Base-by-base conservation (phyloP, 2,113 vertebrate genomes). In the Pogonocichla stellata region DNA sequence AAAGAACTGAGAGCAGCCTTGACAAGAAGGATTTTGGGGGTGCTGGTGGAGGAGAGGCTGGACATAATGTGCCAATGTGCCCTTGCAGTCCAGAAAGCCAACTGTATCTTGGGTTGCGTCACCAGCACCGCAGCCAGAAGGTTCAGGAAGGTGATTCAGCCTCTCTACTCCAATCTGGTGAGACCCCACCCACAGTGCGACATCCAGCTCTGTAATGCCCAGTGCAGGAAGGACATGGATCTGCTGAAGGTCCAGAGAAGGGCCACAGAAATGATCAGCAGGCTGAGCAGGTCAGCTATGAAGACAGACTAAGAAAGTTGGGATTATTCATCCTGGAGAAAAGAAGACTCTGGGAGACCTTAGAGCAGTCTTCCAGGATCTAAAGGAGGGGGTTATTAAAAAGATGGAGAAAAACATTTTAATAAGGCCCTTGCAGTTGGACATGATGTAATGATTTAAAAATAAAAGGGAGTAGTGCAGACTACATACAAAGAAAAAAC, bases 91-190 rank as follows among this genome's bases (percentile, higher is more conserved):
- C 72, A 77, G 45, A 60, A 69, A 33, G 12, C 23, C 77, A 29
- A 6, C 2, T 26, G 10, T n/a, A 58, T 6, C 33, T 38, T 24
- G 19, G 23, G 33, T 18, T 62, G 31, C 0, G 0, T 42, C 56
- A 66, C 23, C 28, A 40, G 54, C 25, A 83, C 34, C 0, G 1
- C 12, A 40, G 8, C 5, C 12, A 62, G 18, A n/a, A 62, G 26
- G 31, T 28, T 19, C 9, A 62, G 31, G 40, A n/a, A 62, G 5
- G 12, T 26, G 25, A 69, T 69, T 42, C 48, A 36, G 34, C 12
- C 22, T n/a, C 56, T 62, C 50, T 65, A 8, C 26, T 80, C 31
- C 19, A 47, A n/a, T 22, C 19, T 53, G 28, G 14, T 53, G 78
- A 60, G 38, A 74, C 16, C 56, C 16, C 53, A 53, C 3, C 4